Percentiles rank a stretch among this genome's conserved stretches.
Evolutionary conservation across 2,888 invertebrate genomes (phyloP).

Genomic region (Rhopalosiphum nymphaeae): DNA sequence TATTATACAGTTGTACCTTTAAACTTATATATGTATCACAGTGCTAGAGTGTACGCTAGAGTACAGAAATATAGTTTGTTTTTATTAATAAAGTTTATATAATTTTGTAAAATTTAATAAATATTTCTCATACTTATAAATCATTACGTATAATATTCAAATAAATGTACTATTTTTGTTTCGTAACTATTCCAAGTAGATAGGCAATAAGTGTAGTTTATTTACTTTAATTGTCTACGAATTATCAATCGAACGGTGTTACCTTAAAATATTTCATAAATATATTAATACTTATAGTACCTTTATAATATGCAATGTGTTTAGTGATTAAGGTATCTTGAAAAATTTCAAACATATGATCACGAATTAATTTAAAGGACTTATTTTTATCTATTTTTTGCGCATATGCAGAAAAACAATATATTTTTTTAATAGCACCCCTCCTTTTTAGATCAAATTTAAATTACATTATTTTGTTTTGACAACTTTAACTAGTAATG

Average conservation of each 20-base stretch:
- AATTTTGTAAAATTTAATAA: too few species aligned
- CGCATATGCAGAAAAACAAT: not conserved
- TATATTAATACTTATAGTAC: not conserved
- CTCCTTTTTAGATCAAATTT: not conserved
- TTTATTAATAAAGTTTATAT: not conserved
- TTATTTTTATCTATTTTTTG: not conserved
- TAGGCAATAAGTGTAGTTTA: not conserved
- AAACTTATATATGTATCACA: not conserved
- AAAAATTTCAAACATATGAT: not conserved
- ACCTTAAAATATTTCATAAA: not conserved
- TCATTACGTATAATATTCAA: too few species aligned
- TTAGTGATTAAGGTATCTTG: not conserved
- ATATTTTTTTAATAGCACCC: not conserved
- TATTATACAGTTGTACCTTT: not conserved
- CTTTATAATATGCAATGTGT: not conserved
- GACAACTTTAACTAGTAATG: not conserved
- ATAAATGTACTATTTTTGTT: not conserved
- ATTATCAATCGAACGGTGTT: not conserved
- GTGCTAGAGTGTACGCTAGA: too few species aligned
- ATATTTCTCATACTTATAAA: too few species aligned
- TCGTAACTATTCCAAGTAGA: not conserved
- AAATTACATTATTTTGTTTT: not conserved
- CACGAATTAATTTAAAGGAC: not conserved
- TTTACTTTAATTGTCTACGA: not conserved
- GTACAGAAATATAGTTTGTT: not conserved